Base-by-base conservation (phyloP, 2,888 invertebrate genomes). In the Abrostola triplasia region DNA sequence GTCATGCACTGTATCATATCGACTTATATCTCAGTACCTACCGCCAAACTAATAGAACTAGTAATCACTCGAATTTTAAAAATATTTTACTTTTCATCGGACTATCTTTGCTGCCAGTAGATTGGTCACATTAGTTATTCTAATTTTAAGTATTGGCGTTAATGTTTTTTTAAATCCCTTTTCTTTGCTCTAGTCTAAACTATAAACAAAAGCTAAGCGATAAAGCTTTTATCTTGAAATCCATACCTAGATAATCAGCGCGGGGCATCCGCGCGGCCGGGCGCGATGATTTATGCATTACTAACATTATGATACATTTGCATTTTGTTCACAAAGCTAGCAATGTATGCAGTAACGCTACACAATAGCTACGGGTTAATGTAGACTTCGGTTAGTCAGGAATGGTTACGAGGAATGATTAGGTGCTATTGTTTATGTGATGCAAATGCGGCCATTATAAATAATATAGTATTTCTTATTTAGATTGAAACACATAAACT, bases 291-390 rank as follows among this genome's bases (percentile, higher is more conserved):
- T 89, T 89, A 90, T 86, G 82, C 79, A 82, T 81, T 81, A 80
- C 79, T 80, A 83, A 87, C 85, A 84, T 85, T 85, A 85, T 87
- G 86, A 88, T 88, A 84, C 84, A 90, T 90, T 89, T 88, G 88
- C 88, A 89, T 89, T 90, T 88, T 80, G 85, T 87, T 85, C 86
- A 85, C 86, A 86, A 85, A 82, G 79, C 73, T 77, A 79, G 71
- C 77, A 80, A 80, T 79, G 80, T 80, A 73, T 77, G 79, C 79
- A 80, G 57, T 72, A 76, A 74, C 67, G 70, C 70, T 70, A 76
- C 71, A 79, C 80, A 79, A 80, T 75, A 79, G 79, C 75, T 70
- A 69, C 68, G 75, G 75, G 76, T 79, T 81, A 75, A 80, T 79
- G 71, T 75, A 77, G 78, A 79, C 80, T 79, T 79, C 73, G 74